These are phyloP conservation scores for Cephonodes hylas DNA, from an alignment of 2,888 invertebrate genomes.

Conservation along the genomic window DNA sequence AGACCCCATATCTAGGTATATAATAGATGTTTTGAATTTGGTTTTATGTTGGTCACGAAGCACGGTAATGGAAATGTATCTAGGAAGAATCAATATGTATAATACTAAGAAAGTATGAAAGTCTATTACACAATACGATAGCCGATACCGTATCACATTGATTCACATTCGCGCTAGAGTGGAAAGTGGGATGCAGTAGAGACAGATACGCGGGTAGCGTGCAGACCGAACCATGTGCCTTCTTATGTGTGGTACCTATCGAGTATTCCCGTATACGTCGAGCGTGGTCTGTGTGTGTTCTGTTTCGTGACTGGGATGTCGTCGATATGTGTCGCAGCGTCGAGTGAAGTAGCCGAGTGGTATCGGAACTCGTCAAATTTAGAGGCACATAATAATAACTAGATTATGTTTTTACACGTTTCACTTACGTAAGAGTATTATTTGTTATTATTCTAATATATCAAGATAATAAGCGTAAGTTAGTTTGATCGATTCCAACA, in stretches of 20 bases:
- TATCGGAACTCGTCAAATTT: slow-evolving; percentile 48
- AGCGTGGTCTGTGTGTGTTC: background rate
- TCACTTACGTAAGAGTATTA: slow-evolving; percentile 66
- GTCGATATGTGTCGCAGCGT: slow-evolving; percentile 18
- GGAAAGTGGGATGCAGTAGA: slow-evolving; percentile 15
- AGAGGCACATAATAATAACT: slow-evolving; percentile 67
- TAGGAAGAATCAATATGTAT: slow-evolving; percentile 56
- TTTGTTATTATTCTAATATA: slow-evolving; percentile 65
- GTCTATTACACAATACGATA: slow-evolving; percentile 52
- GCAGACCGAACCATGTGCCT: background rate
- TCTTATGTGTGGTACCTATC: background rate
- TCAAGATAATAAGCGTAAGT: slow-evolving; percentile 79
- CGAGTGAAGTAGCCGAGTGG: slow-evolving; percentile 27
- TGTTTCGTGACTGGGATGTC: background rate
- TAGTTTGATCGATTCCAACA: slow-evolving; percentile 62
- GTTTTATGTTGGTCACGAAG: slow-evolving; percentile 50
- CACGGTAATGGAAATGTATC: slow-evolving; percentile 47
- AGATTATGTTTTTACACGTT: slow-evolving; percentile 61
- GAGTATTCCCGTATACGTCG: background rate
- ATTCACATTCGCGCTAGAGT: slow-evolving; percentile 30
- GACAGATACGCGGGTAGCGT: slow-evolving; percentile 3
- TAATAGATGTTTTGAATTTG: background rate
- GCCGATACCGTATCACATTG: slow-evolving; percentile 60
- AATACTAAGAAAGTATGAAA: slow-evolving; percentile 45
- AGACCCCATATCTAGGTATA: slow-evolving; percentile 8